These are phyloP conservation scores for Hystrix brachyura DNA, from an alignment of 2,113 vertebrate genomes.

Conservation along the genomic window DNA sequence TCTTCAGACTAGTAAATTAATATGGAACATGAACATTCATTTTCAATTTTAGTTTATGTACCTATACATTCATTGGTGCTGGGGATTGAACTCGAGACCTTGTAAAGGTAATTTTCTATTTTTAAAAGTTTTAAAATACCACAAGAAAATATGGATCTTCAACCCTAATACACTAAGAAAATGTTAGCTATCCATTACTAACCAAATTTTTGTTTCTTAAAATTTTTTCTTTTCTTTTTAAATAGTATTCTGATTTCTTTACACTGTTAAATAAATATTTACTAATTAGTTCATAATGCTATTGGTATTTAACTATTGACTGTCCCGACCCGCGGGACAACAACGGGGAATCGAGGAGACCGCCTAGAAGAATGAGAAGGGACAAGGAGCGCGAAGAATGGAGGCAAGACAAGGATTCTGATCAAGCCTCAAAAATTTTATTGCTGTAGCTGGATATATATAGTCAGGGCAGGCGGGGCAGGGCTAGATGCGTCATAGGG, in stretches of 20 bases:
- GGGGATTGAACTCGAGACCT: not conserved
- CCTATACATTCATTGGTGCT: not conserved
- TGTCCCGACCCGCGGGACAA: too few species aligned
- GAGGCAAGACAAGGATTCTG: too few species aligned
- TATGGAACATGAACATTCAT: not conserved
- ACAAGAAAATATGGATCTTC: not conserved
- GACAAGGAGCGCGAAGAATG: too few species aligned
- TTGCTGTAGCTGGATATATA: too few species aligned
- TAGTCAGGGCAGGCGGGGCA: too few species aligned
- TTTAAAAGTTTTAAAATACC: slow-evolving; percentile 21
- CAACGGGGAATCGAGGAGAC: too few species aligned
- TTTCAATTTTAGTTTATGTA: slow-evolving; percentile 5
- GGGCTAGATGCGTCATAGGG: too few species aligned
- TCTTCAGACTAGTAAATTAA: slow-evolving; percentile 2
- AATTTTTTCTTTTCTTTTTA: not conserved
- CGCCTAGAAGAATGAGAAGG: too few species aligned
- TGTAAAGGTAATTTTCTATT: not conserved
- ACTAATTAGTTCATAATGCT: not conserved
- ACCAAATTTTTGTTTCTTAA: slow-evolving; percentile 14
- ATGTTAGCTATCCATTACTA: not conserved
- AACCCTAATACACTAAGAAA: not conserved
- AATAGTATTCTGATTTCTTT: not conserved
- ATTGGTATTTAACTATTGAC: slow-evolving; percentile 28
- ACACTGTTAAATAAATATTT: not conserved
- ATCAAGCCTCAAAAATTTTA: too few species aligned